Base-by-base conservation (phyloP, 2,888 invertebrate genomes). In the Podabrus alpinus region DNA sequence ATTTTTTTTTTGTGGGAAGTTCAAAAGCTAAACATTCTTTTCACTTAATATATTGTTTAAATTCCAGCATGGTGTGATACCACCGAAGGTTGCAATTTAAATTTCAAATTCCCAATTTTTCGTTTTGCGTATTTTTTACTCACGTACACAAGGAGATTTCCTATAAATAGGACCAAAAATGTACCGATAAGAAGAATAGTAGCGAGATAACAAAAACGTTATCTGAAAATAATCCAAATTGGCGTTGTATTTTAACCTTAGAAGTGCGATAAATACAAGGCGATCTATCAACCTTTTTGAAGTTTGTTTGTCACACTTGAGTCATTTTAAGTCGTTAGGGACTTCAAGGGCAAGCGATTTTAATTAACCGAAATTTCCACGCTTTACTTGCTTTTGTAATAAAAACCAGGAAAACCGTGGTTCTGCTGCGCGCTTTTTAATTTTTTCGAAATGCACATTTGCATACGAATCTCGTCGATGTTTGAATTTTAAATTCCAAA, bases 221-320 rank as follows among this genome's bases (percentile, higher is more conserved):
- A 45, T 45, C n/a, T 7, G 1, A n/a, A n/a, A 45, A 45, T n/a
- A n/a, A n/a, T 45, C 45, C n/a, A 45, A 45, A 29, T 29, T n/a
- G n/a, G 4, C 13, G 13, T 29, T 29, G 1, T 13, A 13, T 29
- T 29, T 29, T 29, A 13, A 29, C 29, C 29, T 29, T 29, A 24
- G 9, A 0, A 24, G 11, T 11, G 29, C 13, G 29, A 29, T 78
- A 68, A 10, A 81, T 81, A 15, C 45, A 45, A 45, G 45, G 45
- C 45, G n/a, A 45, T 45, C 45, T 5, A 45, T 45, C 45, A 45
- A 45, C 45, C 45, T 45, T 45, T 45, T 45, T 45, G 45, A 45
- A 45, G n/a, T 45, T 45, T n/a, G 45, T 45, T 45, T n/a, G 45
- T 45, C 45, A 45, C 45, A 45, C 45, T 45, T n/a, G n/a, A 45